Evolutionary conservation across 2,113 vertebrate genomes (phyloP).

Genomic region (Pelobates fuscus): DNA sequence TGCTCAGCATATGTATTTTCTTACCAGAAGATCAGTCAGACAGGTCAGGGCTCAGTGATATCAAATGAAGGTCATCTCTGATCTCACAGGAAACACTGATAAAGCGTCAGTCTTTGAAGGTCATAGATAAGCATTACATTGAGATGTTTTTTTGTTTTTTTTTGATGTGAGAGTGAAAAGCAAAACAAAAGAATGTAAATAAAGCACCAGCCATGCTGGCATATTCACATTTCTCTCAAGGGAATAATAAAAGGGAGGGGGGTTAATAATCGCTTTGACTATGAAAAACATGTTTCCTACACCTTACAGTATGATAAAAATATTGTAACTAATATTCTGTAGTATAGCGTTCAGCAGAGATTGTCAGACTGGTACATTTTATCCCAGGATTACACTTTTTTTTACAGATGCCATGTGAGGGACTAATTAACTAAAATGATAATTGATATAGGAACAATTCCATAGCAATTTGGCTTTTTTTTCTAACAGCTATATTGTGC

Average conservation of each 20-base stretch:
- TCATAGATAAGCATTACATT: slow-evolving; percentile 88
- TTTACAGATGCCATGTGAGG: too few relatives aligned
- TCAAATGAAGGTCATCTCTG: slow-evolving; percentile 93
- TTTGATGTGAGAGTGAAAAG: slow-evolving; percentile 70
- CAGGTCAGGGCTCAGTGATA: slow-evolving; percentile 96
- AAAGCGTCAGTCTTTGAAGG: slow-evolving; percentile 88
- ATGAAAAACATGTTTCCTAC: slow-evolving; percentile 45
- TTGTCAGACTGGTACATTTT: too few relatives aligned
- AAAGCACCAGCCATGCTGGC: slow-evolving; percentile 68
- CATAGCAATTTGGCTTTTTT: too few relatives aligned
- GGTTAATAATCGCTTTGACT: slow-evolving; percentile 5
- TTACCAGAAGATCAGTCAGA: slow-evolving; percentile 87
- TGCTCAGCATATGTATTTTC: slow-evolving; percentile 95
- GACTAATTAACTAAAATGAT: too few relatives aligned
- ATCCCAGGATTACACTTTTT: too few relatives aligned
- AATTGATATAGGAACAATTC: too few relatives aligned
- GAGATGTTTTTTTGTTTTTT: slow-evolving; percentile 78
- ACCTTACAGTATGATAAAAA: slow-evolving; percentile 38
- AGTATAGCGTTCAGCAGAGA: neutral
- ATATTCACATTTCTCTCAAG: slow-evolving; percentile 75
- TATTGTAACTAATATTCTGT: neutral
- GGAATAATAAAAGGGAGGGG: slow-evolving; percentile 66
- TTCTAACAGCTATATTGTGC: too few relatives aligned
- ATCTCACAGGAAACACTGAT: slow-evolving; percentile 79
- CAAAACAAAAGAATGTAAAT: slow-evolving; percentile 81